These are phyloP conservation scores for Sebastes kiyomatsui DNA, from an alignment of 2,797 vertebrate species.

Conservation along the genomic window DNA sequence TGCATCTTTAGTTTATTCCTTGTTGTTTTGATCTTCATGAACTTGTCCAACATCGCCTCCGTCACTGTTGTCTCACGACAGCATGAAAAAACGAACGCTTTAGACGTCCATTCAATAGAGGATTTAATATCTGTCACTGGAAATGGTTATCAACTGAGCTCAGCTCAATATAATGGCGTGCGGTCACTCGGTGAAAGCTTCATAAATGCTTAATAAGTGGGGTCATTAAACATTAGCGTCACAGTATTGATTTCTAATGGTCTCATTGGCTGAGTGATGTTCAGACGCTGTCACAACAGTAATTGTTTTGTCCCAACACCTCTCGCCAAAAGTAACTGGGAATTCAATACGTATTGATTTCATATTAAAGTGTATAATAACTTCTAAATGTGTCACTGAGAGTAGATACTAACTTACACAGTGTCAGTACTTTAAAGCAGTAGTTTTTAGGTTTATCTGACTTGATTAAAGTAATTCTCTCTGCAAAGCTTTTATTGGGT, in stretches of 20 bases:
- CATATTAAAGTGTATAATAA: slow-evolving; percentile 31
- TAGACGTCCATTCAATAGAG: not conserved
- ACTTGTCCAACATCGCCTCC: not conserved
- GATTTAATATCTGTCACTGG: slow-evolving; percentile 21
- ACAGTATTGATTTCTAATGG: slow-evolving; percentile 44
- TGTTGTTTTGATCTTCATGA: not conserved
- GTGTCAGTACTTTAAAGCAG: not conserved
- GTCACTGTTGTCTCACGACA: not conserved
- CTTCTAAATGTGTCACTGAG: not conserved
- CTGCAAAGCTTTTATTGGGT: not conserved
- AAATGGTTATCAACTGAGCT: slow-evolving; percentile 2
- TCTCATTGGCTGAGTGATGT: slow-evolving; percentile 40
- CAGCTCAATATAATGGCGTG: slow-evolving; percentile 15
- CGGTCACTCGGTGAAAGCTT: slow-evolving; percentile 43
- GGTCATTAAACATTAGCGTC: slow-evolving; percentile 35
- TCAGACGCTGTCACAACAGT: slow-evolving; percentile 45
- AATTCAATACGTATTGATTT: slow-evolving; percentile 37
- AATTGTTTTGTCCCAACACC: slow-evolving; percentile 31
- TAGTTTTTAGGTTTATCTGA: not conserved
- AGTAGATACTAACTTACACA: not conserved
- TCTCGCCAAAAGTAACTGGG: not conserved
- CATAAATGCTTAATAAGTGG: slow-evolving; percentile 54
- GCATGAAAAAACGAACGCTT: not conserved
- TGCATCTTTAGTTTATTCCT: not conserved
- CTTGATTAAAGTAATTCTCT: not conserved